A percentile compares a stretch with the other conserved stretches of the same genome.
Evolutionary conservation across 2,888 invertebrate genomes (phyloP).

Genomic region (Spisula solida): DNA sequence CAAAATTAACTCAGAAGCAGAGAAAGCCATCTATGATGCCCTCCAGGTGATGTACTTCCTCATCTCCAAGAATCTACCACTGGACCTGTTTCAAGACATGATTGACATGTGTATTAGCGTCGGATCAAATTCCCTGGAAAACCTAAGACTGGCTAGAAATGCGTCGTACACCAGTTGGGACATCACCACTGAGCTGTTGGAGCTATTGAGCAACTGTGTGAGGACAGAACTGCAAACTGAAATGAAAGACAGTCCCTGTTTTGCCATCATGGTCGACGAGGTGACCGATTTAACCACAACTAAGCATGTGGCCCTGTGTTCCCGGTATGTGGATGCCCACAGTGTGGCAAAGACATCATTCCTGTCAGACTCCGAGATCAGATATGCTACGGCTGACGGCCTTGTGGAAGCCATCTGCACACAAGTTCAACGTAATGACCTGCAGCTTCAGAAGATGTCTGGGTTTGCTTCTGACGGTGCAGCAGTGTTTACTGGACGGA

Average conservation of each 20-base stretch:
- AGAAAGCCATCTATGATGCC: slow-evolving; percentile 37
- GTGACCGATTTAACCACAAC: slow-evolving; percentile 45
- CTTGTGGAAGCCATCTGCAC: slow-evolving; percentile 30
- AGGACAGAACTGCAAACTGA: slow-evolving; percentile 17
- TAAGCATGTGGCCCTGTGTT: slow-evolving; percentile 46
- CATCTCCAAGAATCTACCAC: slow-evolving; percentile 39
- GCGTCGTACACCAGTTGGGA: slow-evolving; percentile 56
- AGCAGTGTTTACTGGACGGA: slow-evolving; percentile 55
- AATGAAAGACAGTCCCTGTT: slow-evolving; percentile 33
- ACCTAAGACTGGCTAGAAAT: slow-evolving; percentile 49
- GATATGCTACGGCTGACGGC: slow-evolving; percentile 43
- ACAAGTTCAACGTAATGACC: slow-evolving; percentile 30
- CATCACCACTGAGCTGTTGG: slow-evolving; percentile 48
- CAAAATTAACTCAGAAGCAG: slow-evolving; percentile 20
- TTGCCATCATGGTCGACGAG: slow-evolving; percentile 57
- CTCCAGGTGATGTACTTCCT: slow-evolving; percentile 50
- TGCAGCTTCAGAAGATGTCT: slow-evolving; percentile 44
- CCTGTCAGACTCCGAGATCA: slow-evolving; percentile 37
- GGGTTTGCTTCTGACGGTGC: slow-evolving; percentile 63
- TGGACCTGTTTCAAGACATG: slow-evolving; percentile 42
- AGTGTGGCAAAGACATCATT: slow-evolving; percentile 44
- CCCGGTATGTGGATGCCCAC: slow-evolving; percentile 2
- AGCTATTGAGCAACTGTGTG: slow-evolving; percentile 37
- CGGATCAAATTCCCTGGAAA: slow-evolving; percentile 39
- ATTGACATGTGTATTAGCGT: slow-evolving; percentile 49